Evolutionary conservation across 2,888 invertebrate species (phyloP).

Genomic region (Meteorus cinctellus): DNA sequence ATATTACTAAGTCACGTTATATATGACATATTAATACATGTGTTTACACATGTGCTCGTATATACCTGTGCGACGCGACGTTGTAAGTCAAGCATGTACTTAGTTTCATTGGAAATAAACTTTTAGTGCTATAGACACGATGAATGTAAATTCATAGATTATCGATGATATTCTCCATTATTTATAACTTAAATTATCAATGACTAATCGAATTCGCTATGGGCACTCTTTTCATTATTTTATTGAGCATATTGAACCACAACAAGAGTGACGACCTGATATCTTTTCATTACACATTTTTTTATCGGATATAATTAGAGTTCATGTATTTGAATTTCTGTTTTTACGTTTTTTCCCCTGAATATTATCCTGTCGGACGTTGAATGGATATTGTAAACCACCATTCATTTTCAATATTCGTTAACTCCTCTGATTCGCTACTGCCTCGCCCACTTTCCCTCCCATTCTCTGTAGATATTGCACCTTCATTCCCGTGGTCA

Average conservation of each 20-base stretch:
- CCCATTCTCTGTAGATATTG: background rate
- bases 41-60: background rate
- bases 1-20: constrained; percentile 18
- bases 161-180: constrained; percentile 8
- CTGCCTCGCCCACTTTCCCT: background rate
- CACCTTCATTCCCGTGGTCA: background rate
- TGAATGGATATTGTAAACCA: background rate
- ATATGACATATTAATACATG: background rate
- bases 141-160: constrained; percentile 16
- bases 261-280: too few relatives aligned
- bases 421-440: background rate
- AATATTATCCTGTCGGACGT: background rate
- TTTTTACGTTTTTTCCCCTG: background rate
- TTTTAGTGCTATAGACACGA: background rate
- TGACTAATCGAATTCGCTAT: background rate
- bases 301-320: too few relatives aligned
- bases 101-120: background rate
- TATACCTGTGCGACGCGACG: constrained; percentile 1
- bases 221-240: background rate
- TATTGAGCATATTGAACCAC: too few relatives aligned
- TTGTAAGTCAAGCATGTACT: constrained; percentile 1
- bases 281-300: background rate
- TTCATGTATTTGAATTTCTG: background rate
- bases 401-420: background rate
- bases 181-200: constrained; percentile 5